A percentile compares a stretch with the other conserved stretches of the same genome.
These are phyloP conservation scores for Sparus aurata DNA, from an alignment of 2,797 vertebrate genomes.

Conservation along the genomic window DNA sequence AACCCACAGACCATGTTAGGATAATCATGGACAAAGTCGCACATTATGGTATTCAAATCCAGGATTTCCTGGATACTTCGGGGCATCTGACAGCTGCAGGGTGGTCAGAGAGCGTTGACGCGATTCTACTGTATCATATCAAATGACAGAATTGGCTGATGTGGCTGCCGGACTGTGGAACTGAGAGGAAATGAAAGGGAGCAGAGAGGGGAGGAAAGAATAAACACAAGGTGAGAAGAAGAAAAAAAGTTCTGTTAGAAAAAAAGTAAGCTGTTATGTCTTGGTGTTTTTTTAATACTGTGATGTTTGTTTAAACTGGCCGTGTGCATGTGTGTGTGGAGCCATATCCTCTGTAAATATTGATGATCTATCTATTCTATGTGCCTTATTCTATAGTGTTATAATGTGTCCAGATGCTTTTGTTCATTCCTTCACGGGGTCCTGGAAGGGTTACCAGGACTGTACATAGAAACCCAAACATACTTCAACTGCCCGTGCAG, in stretches of 20 bases:
- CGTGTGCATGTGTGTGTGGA: conserved; percentile 57
- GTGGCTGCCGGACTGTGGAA: conserved; percentile 25
- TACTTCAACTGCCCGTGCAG: neutral
- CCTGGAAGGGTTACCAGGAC: conserved; percentile 30
- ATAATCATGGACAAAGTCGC: neutral
- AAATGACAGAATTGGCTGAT: conserved; percentile 22
- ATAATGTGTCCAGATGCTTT: conserved; percentile 25
- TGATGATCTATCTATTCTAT: conserved; percentile 47
- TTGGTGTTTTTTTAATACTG: conserved; percentile 65
- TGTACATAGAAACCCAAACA: conserved; percentile 47
- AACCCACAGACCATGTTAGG: neutral
- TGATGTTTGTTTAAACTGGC: conserved; percentile 66
- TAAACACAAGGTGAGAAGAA: conserved; percentile 17
- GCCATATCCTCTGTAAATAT: conserved; percentile 70
- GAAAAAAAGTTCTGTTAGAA: neutral
- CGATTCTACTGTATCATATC: conserved; percentile 60
- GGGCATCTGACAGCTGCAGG: neutral
- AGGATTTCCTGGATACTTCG: neutral
- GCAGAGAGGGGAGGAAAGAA: neutral
- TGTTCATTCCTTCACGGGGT: conserved; percentile 37
- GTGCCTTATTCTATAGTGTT: conserved; percentile 44
- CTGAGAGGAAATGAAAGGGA: conserved; percentile 33
- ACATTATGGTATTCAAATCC: neutral
- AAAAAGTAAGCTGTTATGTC: conserved; percentile 20
- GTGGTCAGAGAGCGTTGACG: conserved; percentile 39